Evolutionary conservation across 2,888 invertebrate species (phyloP).

Genomic region (Macropis europaea): DNA sequence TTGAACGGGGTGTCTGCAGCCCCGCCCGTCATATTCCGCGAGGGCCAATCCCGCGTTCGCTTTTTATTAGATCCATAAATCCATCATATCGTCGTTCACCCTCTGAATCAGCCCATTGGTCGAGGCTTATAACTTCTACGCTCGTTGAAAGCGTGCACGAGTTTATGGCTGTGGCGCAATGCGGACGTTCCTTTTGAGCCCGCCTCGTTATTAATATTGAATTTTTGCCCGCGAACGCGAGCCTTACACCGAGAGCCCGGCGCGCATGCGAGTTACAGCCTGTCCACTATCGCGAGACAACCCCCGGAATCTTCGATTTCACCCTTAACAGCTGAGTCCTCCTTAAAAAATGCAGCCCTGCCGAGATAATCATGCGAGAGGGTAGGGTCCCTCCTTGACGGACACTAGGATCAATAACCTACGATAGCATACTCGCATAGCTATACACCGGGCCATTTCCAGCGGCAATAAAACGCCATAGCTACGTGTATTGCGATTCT

Average conservation of each 20-base stretch:
- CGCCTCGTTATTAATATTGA: slow-evolving; percentile 90
- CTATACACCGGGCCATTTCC: slow-evolving; percentile 77
- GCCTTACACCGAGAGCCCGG: slow-evolving; percentile 18
- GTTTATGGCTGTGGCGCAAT: slow-evolving; percentile 76
- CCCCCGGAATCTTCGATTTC: slow-evolving; percentile 6
- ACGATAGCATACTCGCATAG: slow-evolving; percentile 78
- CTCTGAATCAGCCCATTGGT: slow-evolving; percentile 64
- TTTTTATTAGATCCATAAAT: slow-evolving; percentile 90
- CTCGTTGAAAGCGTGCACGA: slow-evolving; percentile 16
- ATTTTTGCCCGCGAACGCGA: slow-evolving; percentile 82
- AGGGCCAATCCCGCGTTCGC: slow-evolving; percentile 78
- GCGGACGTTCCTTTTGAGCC: slow-evolving; percentile 82
- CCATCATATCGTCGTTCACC: slow-evolving; percentile 84
- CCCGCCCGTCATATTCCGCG: slow-evolving; percentile 79
- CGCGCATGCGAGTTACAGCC: no score
- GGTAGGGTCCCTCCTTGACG: slow-evolving; percentile 77
- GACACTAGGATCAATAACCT: slow-evolving; percentile 80
- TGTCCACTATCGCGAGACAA: slow-evolving; percentile 23
- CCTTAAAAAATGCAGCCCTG: slow-evolving; percentile 34
- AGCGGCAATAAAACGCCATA: slow-evolving; percentile 79
- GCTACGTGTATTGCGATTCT: slow-evolving; percentile 78
- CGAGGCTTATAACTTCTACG: slow-evolving; percentile 58
- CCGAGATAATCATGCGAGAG: slow-evolving; percentile 39
- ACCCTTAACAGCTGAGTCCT: slow-evolving; percentile 13
- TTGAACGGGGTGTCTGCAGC: slow-evolving; percentile 74